Conservation (phyloP, 2,113 vertebrate genomes). For the Gallinago paraguaiae region DNA sequence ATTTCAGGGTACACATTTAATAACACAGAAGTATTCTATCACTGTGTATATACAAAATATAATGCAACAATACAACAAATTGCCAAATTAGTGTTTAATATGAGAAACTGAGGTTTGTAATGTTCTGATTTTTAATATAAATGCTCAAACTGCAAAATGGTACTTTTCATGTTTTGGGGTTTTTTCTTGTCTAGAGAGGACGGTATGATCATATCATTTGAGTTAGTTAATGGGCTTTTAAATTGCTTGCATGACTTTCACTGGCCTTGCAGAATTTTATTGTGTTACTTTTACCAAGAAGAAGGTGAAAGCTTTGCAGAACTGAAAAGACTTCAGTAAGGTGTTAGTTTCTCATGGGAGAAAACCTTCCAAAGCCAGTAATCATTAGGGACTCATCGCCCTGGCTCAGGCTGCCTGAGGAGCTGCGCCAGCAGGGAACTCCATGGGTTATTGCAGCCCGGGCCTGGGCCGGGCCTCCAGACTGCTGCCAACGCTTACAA, state of each 20-base stretch:
- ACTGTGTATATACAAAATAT: background rate
- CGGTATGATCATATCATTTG: background rate
- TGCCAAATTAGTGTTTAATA: background rate
- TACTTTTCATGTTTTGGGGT: background rate
- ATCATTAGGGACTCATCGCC: background rate
- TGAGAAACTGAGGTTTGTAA: background rate
- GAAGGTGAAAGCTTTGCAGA: background rate
- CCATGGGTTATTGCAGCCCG: accelerated
- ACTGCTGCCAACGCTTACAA: background rate
- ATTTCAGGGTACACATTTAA: background rate
- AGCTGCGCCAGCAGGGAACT: background rate
- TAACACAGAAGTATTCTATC: background rate
- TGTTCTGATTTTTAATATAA: background rate
- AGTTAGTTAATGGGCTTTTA: background rate
- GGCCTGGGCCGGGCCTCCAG: background rate
- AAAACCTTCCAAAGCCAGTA: background rate
- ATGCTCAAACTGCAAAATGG: background rate
- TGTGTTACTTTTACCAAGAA: background rate
- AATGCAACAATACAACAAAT: background rate
- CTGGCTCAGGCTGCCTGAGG: background rate
- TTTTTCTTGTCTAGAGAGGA: background rate
- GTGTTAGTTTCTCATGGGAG: background rate
- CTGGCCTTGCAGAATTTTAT: background rate
- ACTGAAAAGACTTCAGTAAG: background rate
- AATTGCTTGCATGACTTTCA: background rate